These are phyloP conservation scores for Acanthisitta chloris DNA, from an alignment of 2,113 vertebrate species.

Conservation along the genomic window DNA sequence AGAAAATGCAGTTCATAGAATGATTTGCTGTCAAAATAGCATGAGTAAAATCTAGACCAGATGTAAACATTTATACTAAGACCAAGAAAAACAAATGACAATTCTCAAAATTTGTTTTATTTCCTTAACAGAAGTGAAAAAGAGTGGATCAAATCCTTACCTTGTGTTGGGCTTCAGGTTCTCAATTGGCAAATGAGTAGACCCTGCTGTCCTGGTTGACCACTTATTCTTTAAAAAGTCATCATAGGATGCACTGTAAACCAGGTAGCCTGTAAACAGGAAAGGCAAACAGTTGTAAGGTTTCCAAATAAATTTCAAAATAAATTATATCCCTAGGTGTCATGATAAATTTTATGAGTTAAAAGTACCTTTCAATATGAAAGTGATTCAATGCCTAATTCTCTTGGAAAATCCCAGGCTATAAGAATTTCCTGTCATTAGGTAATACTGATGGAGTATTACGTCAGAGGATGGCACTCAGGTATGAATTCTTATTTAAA, in stretches of 20 bases:
- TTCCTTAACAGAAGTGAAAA: not conserved
- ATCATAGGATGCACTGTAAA: constrained; percentile 95
- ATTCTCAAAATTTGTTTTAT: not conserved
- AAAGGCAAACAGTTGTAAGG: not conserved
- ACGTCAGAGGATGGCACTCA: not conserved
- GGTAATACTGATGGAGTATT: not conserved
- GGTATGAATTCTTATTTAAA: not conserved
- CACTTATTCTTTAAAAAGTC: constrained; percentile 94
- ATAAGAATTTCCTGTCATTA: not conserved
- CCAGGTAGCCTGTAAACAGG: constrained; percentile 84
- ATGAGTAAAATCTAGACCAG: not conserved
- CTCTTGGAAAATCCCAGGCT: not conserved
- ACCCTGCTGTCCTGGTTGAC: constrained; percentile 81
- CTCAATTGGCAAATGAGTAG: constrained; percentile 90
- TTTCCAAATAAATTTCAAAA: not conserved
- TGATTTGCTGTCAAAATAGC: not conserved
- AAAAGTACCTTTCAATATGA: not conserved
- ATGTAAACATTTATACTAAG: not conserved
- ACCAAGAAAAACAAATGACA: not conserved
- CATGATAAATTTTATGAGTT: not conserved
- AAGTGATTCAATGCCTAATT: not conserved
- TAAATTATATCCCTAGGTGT: not conserved
- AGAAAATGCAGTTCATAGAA: not conserved
- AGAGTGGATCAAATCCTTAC: constrained; percentile 57
- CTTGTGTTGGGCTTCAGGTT: constrained; percentile 98